A percentile compares a stretch with the other conserved stretches of the same genome.
phyloP scores from a whole-genome alignment of 2,797 vertebrate genomes.

The Varecia variegata region DNA sequence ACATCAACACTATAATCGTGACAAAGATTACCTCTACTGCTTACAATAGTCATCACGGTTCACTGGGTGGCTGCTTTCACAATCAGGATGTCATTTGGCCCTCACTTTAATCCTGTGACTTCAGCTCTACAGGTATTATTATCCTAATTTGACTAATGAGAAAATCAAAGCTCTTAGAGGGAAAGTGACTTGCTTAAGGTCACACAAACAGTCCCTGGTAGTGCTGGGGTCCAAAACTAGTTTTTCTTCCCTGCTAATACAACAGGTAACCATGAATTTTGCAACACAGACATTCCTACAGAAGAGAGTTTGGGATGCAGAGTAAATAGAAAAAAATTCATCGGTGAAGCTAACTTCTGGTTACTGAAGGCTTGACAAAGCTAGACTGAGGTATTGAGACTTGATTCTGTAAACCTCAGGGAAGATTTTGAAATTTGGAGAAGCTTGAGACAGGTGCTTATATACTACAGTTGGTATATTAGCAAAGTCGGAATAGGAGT shows the following conservation, averaged over 20 bases:
- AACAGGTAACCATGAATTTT: background rate
- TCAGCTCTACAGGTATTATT: background rate
- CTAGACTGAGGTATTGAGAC: background rate
- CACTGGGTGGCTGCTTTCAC: background rate
- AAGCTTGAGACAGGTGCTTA: background rate
- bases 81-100: background rate
- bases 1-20: background rate
- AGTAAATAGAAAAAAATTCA: background rate
- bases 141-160: conserved; percentile 32
- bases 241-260: background rate
- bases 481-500: background rate
- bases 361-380: background rate
- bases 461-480: background rate
- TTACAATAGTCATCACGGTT: background rate
- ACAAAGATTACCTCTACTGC: background rate
- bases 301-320: background rate
- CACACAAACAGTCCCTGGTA: background rate
- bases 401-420: background rate
- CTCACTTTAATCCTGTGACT: background rate
- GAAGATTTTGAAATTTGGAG: background rate
- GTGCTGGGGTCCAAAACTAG: background rate
- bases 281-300: background rate
- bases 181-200: conserved; percentile 36
- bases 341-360: background rate
- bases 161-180: background rate